Conservation (phyloP, 2,888 invertebrate genomes). For the Phorcus lineatus region DNA sequence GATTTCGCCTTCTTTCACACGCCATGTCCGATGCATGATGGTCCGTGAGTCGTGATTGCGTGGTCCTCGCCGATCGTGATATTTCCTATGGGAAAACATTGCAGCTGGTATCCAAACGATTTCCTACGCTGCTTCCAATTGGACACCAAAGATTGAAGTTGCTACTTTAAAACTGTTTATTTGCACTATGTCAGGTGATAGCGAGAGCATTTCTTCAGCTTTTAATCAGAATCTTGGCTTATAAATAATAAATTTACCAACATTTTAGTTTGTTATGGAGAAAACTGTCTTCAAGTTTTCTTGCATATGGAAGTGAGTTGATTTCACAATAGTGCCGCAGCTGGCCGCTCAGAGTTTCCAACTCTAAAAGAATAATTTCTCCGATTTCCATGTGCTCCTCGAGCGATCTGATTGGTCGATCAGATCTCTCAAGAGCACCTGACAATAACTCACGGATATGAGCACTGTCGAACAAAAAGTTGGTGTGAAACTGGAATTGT, state of each 20-base stretch:
- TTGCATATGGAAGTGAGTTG: not conserved
- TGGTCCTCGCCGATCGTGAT: not conserved
- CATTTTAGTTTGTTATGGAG: conserved; percentile 15
- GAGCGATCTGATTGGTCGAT: conserved; percentile 3
- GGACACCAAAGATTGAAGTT: conserved; percentile 3
- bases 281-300: conserved; percentile 6
- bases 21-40: not conserved
- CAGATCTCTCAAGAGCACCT: not conserved
- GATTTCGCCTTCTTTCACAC: not conserved
- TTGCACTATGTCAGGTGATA: conserved; percentile 17
- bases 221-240: not conserved
- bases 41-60: not conserved
- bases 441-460: not conserved
- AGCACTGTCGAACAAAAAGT: not conserved
- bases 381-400: conserved; percentile 8
- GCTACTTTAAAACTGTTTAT: conserved; percentile 19
- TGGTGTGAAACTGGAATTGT: not conserved
- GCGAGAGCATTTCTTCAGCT: not conserved
- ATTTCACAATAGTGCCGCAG: not conserved
- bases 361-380: not conserved
- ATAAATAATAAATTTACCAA: conserved; percentile 24
- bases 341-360: not conserved
- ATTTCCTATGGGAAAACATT: conserved; percentile 12
- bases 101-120: conserved; percentile 16
- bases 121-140: not conserved